Conservation (phyloP, 2,113 vertebrate species). For the Cardinalis cardinalis region DNA sequence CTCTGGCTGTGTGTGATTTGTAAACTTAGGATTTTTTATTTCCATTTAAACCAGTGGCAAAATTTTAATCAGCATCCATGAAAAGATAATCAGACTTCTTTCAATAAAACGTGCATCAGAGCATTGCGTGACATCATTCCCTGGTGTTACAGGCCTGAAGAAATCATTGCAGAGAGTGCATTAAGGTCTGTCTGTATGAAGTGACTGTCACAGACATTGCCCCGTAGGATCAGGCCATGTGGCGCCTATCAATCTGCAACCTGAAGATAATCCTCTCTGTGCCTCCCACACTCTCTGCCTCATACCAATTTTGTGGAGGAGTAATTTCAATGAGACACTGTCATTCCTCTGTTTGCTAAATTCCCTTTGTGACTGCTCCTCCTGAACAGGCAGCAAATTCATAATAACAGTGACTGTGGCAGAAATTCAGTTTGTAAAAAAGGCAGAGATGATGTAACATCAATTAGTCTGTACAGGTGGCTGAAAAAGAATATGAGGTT, state of each 20-base stretch:
- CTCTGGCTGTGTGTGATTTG: neutral
- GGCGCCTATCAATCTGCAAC: conserved; percentile 10
- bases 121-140: neutral
- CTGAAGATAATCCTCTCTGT: neutral
- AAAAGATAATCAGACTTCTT: neutral
- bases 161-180: neutral
- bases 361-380: neutral
- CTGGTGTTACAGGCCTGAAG: neutral
- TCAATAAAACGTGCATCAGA: neutral
- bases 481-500: neutral
- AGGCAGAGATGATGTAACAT: neutral
- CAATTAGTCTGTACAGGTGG: neutral
- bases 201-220: neutral
- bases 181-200: neutral
- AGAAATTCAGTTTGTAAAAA: neutral
- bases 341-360: neutral
- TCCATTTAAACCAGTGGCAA: neutral
- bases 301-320: conserved; percentile 10
- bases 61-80: neutral
- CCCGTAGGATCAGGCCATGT: neutral
- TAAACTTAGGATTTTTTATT: neutral
- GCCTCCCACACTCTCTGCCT: conserved; percentile 18
- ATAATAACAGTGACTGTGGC: neutral
- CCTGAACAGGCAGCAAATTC: neutral
- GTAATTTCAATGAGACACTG: neutral